Conservation (phyloP, 2,797 vertebrate species). For the Anguilla marmorata region DNA sequence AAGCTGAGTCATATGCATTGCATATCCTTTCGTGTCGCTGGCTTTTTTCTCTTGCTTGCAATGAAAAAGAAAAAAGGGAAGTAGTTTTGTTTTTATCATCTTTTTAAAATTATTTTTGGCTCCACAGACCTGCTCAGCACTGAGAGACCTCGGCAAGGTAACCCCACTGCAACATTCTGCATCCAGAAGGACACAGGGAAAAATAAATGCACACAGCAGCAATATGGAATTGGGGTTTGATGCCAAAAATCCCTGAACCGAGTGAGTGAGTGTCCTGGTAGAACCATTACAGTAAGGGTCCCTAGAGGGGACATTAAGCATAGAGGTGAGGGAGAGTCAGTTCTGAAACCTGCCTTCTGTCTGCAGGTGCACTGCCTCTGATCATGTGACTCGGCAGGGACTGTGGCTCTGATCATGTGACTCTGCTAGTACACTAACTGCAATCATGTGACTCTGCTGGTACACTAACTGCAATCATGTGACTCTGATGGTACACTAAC, state of each 20-base stretch:
- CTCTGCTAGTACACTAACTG: no score
- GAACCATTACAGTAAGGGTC: neutral
- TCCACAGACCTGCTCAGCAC: neutral
- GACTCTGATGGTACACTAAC: no score
- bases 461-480: no score
- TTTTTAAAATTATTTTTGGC: neutral
- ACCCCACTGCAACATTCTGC: neutral
- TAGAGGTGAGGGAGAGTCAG: neutral
- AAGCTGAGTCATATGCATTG: neutral
- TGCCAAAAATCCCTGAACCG: neutral
- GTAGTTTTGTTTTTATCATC: neutral
- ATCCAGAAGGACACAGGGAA: neutral
- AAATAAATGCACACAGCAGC: neutral
- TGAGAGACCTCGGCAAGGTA: neutral
- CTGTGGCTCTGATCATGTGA: neutral
- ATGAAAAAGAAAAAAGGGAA: neutral
- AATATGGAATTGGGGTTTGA: neutral
- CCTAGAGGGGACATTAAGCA: neutral
- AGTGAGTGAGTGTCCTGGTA: neutral
- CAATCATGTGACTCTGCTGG: no score
- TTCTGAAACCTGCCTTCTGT: neutral
- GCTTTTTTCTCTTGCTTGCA: neutral
- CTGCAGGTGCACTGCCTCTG: neutral
- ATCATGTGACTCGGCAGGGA: neutral
- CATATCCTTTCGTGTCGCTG: neutral